Evolutionary conservation across 2,888 invertebrate genomes (phyloP), one percentile per base, ranked within the genome.

Genomic region (Formica aserva): DNA sequence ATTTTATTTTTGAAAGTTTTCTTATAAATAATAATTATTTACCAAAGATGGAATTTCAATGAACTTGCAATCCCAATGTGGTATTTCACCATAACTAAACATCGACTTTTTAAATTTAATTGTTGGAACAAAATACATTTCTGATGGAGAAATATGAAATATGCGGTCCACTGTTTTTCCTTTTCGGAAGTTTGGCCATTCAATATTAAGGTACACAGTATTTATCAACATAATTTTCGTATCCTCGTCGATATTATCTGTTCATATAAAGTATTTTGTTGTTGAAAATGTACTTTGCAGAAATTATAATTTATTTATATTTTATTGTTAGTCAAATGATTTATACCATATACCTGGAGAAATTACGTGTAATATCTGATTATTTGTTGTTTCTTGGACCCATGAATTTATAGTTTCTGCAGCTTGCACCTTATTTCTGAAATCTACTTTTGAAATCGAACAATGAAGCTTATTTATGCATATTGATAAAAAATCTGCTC

Each of bases 151-250:
- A 11, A 96, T 87, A 92, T 96, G 95, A 95, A 99, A 99, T 15
- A 96, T 95, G 77, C 95, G 95, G n/a, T 90, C 69, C 9, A 77
- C 32, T n/a, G 93, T 94, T 13, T 87, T 48, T 0, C 93, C 91
- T 0, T 95, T 91, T 88, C 1, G 26, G 1, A 96, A 95, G 75
- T 96, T 94, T 66, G 95, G 93, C 98, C 98, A 98, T 71, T 95
- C 95, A 13, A 97, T 97, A 95, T 98, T 98, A 95, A 98, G 98
- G 93, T 98, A 98, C 69, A 98, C 96, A 1, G 98, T 98, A 94
- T 98, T 98, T 6, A 98, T 96, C 5, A 98, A 95, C 3, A 98
- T 96, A 65, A 98, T 94, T 85, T 96, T 96, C 2, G 97, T 97
- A 0, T 95, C 93, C 0, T 90, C 88, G 91, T 95, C 92, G 3